Evolutionary conservation across 2,888 invertebrate species (phyloP), one percentile per base, ranked within the genome.

Genomic region (Candidula unifasciata): DNA sequence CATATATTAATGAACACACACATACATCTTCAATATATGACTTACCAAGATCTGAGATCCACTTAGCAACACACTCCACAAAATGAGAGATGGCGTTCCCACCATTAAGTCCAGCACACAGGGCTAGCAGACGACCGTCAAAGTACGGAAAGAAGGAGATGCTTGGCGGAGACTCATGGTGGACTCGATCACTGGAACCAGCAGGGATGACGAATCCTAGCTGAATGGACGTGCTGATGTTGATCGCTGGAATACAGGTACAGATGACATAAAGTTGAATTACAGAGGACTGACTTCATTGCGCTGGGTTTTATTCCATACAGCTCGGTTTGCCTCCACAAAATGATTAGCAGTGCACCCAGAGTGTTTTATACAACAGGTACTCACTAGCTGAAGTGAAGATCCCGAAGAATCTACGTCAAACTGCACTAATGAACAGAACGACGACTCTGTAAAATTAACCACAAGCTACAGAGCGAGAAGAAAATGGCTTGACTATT

Each of bases 141-240:
- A 97, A 97, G 93, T 96, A 97, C 0, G 94, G 93, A 94, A 93
- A 92, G 83, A 91, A 90, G 60, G 96, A 96, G 52, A 97, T 95
- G 80, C 96, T 95, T 76, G 88, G 86, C 33, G 81, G 89, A 74
- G 76, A 86, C 80, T 89, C 89, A 13, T 88, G 79, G 30, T 52
- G 33, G 10, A 80, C 37, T 13, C 54, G 44, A 27, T 86, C 84
- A n/a, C 88, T 90, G 27, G 79, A 78, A 84, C 91, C 91, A n/a
- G 89, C 90, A 16, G 89, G 89, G 78, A 93, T 90, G 33, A 91
- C 88, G 87, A 96, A 96, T 2, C 96, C 93, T 80, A 97, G 94
- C 94, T 97, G 97, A 44, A 97, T 96, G 5, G 97, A 97, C 8
- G 97, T 97, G 64, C 97, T 97, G 92, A 97, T 96, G 92, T 97